These are phyloP conservation scores for Drosophila dives DNA, from an alignment of 2,888 invertebrate species.

Conservation along the genomic window DNA sequence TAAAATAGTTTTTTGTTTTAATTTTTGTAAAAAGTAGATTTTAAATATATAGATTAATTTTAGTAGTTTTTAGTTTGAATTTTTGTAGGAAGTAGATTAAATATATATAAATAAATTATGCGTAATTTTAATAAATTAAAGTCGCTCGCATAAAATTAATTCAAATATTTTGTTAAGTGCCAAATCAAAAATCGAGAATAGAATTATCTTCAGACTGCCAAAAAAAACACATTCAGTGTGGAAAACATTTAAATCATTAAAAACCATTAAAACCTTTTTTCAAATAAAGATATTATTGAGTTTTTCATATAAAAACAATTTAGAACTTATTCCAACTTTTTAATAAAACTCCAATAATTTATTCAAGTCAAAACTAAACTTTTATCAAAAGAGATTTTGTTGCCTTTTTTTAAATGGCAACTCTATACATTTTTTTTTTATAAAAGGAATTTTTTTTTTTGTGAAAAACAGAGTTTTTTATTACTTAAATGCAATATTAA, in stretches of 20 bases:
- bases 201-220: background rate
- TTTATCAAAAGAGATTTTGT: background rate
- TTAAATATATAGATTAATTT: too few species aligned
- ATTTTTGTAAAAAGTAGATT: background rate
- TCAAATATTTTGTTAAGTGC: background rate
- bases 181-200: background rate
- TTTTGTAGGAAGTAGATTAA: background rate
- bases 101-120: background rate
- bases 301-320: background rate
- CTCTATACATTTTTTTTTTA: background rate
- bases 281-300: too few species aligned
- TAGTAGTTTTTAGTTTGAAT: background rate
- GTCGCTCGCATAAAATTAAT: background rate
- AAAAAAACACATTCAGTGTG: background rate
- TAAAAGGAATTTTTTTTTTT: background rate
- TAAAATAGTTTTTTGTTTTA: background rate
- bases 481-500: accelerated
- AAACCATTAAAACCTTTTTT: background rate
- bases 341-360: background rate
- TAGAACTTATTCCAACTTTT: background rate
- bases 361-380: background rate
- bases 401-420: background rate
- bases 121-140: background rate
- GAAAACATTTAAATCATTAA: background rate
- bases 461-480: background rate